Base-by-base conservation (phyloP, 1,140 invertebrate species). In the Hesperophylax magnus region DNA sequence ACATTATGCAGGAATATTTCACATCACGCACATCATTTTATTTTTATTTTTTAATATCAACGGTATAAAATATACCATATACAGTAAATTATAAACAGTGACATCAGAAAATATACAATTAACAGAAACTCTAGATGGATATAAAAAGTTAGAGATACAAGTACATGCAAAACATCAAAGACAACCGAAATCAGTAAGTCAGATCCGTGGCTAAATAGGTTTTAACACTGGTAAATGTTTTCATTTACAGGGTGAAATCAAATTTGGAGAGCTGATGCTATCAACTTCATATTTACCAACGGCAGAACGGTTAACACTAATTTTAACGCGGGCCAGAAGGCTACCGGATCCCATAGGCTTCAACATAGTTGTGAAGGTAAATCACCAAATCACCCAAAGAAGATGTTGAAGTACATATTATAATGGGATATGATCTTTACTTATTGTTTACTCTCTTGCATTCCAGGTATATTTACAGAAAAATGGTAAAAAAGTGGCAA, bases 401-500 rank as follows among this genome's bases (percentile, higher is more conserved):
- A 24, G 8, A 5, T 34, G 52, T 7, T 69, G 22, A 18, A 69
- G 3, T 0, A 52, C 18, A 39, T 17, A 3, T 47, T 27, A 67
- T 11, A 11, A 67, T 22, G 63, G 2, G 17, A 34, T n/a, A 17
- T 80, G 52, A 24, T 69, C 78, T 31, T 22, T 53, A 77, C 67
- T 78, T 3, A 74, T 63, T 69, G 60, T 71, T 56, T 53, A 22
- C 24, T 47, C 60, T 34, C 60, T 83, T 75, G 8, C 74, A 83
- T 76, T 88, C 20, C 84, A 95, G 94, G 94, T 95, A 14, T 95
- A 95, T 85, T 87, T 95, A 53, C 90, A 95, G 83, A 94, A 94
- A 87, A 92, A 94, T 85, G 94, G 94, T 5, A 94, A 95, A 85
- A 95, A 95, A 87, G 91, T 95, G 54, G 92, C 94, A 82, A 95